Conservation (phyloP, 2,888 invertebrate genomes). For the Quadriops clusia region DNA sequence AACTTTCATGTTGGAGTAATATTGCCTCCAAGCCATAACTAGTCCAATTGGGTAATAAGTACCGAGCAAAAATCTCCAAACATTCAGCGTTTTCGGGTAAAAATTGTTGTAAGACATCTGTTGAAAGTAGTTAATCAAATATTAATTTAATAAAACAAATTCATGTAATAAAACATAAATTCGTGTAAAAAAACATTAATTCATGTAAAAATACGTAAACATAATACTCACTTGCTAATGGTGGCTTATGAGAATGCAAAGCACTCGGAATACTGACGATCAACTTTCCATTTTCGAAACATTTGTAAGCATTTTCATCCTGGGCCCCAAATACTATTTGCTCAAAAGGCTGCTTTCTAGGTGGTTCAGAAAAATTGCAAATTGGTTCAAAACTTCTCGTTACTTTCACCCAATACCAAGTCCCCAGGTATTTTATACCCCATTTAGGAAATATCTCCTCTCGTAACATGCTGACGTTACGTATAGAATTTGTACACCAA, state of each 20-base stretch:
- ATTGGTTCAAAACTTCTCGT: conserved; percentile 57
- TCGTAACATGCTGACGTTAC: conserved; percentile 55
- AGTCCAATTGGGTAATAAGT: conserved; percentile 72
- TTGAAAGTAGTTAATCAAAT: too few relatives aligned
- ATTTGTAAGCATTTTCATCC: conserved; percentile 15
- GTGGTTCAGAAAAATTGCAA: conserved; percentile 50
- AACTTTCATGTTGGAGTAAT: conserved; percentile 60
- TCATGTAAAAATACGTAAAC: conserved; percentile 3
- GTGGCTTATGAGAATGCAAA: conserved; percentile 92
- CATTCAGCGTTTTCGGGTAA: conserved; percentile 48
- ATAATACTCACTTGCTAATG: conserved; percentile 49
- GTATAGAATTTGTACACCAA: conserved; percentile 85
- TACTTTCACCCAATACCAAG: conserved; percentile 86
- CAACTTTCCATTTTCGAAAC: conserved; percentile 42
- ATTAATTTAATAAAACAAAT: not conserved
- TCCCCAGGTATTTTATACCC: conserved; percentile 58
- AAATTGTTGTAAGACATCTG: conserved; percentile 53
- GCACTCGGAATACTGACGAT: conserved; percentile 81
- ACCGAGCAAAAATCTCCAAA: conserved; percentile 86
- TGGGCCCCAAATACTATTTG: conserved; percentile 52
- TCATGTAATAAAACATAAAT: not conserved
- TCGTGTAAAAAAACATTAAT: not conserved
- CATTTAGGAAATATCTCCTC: conserved; percentile 67
- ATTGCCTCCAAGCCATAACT: conserved; percentile 82
- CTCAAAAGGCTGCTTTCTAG: conserved; percentile 83